Percentiles rank a stretch among this genome's conserved stretches.
phyloP scores from a whole-genome alignment of 2,888 invertebrate species.

The Stenichneumon culpator region DNA sequence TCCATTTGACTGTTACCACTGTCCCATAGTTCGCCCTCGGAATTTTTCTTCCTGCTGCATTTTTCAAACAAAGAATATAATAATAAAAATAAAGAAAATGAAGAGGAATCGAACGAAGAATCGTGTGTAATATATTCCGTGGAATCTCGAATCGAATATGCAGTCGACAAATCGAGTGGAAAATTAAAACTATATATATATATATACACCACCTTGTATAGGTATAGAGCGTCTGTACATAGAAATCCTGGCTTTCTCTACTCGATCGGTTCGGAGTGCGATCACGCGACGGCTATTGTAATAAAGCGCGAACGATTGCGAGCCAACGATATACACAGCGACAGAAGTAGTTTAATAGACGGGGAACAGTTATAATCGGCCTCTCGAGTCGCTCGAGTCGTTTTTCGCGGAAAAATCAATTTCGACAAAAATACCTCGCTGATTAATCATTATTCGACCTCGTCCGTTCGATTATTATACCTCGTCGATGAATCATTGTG shows the following conservation, averaged over 20 bases:
- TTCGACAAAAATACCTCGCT: neutral
- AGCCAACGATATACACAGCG: slow-evolving; percentile 25
- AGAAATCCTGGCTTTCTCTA: slow-evolving; percentile 12
- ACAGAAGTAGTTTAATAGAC: slow-evolving; percentile 28
- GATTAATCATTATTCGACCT: too few species aligned
- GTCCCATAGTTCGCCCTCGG: slow-evolving; percentile 25
- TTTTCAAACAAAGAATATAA: neutral
- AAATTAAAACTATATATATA: slow-evolving; percentile 42
- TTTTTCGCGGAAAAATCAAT: neutral
- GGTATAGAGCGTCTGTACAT: slow-evolving; percentile 12
- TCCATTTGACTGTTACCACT: slow-evolving; percentile 28
- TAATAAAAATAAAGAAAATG: neutral
- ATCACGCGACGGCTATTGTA: slow-evolving; percentile 36
- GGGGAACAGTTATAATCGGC: slow-evolving; percentile 42
- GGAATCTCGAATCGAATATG: slow-evolving; percentile 30
- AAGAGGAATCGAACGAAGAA: neutral
- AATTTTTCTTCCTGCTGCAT: slow-evolving; percentile 5
- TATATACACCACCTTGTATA: slow-evolving; percentile 19
- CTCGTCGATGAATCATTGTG: neutral
- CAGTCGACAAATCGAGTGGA: slow-evolving; percentile 34
- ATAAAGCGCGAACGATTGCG: slow-evolving; percentile 39
- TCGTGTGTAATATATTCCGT: slow-evolving; percentile 22
- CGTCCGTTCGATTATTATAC: too few species aligned
- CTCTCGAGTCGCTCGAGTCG: slow-evolving; percentile 21
- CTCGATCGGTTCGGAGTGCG: slow-evolving; percentile 42